phyloP scores from a whole-genome alignment of 2,888 invertebrate genomes.

The Eulithis prunata region DNA sequence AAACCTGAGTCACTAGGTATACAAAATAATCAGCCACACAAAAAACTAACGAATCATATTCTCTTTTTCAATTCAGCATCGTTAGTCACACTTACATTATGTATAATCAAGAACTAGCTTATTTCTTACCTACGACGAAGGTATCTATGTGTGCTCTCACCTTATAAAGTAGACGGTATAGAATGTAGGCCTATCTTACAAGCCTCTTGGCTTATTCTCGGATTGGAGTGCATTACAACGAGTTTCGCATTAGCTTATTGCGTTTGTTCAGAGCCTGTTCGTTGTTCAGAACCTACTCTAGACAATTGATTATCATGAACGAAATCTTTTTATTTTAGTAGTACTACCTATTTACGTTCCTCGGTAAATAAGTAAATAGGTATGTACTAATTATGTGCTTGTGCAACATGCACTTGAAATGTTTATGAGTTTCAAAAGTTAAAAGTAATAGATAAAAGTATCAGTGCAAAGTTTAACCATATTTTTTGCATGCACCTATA shows the following conservation, averaged over 20 bases:
- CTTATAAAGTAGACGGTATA: constrained; percentile 2
- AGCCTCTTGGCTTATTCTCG: constrained; percentile 30
- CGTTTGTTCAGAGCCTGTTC: constrained; percentile 31
- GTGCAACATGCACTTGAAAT: too few relatives aligned
- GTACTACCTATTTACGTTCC: too few relatives aligned
- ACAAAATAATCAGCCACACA: not conserved
- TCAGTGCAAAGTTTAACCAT: too few relatives aligned
- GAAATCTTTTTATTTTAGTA: not conserved
- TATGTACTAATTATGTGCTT: too few relatives aligned
- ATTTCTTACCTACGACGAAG: not conserved
- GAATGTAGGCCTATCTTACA: constrained; percentile 11
- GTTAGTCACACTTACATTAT: constrained; percentile 2
- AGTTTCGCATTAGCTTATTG: constrained; percentile 41
- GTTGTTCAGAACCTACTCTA: constrained; percentile 13
- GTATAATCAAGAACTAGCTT: too few relatives aligned
- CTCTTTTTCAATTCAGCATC: constrained; percentile 14
- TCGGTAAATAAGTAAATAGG: too few relatives aligned
- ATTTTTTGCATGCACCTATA: too few relatives aligned
- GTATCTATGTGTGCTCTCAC: not conserved
- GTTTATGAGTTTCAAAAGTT: too few relatives aligned
- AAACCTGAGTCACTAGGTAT: too few relatives aligned
- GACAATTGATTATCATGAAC: constrained; percentile 18
- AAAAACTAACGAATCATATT: constrained; percentile 7
- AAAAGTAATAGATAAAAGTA: too few relatives aligned
- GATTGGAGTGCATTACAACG: constrained; percentile 35